Base-by-base conservation (phyloP, 2,797 vertebrate species). In the Cottoperca gobio region DNA sequence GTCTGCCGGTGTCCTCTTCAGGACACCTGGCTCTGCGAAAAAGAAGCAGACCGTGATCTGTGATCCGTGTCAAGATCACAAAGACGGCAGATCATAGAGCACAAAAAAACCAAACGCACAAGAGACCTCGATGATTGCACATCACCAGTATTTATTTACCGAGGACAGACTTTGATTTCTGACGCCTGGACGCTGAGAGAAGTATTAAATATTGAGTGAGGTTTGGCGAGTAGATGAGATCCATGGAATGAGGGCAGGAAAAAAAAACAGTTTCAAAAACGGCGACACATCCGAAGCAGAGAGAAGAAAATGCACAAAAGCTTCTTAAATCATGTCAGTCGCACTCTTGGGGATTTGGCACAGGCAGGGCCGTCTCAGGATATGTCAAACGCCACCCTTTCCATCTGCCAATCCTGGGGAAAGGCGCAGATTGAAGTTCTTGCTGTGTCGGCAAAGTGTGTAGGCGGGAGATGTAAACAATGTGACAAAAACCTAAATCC, bases 241-340 rank as follows among this genome's bases (percentile, higher is more conserved):
- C 88, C 78, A 70, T 76, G 69, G 70, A 91, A 91, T 75, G 78
- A 89, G 88, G 91, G 77, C 83, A 86, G 14, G 31, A 64, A 59
- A n/a, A 28, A 19, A 50, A 35, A 65, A 69, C 10, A 4, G 39
- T 61, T 70, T 88, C 81, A 89, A 86, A 90, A 91, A 86, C 90
- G 84, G 86, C 78, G 35, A 79, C 79, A 83, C 63, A 69, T 83
- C 73, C 62, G 43, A 71, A 75, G 84, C 61, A 21, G 61, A 76
- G 78, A 62, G 43, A 65, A 77, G 73, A 88, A 33, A 86, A 88
- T 46, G 82, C 82, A 84, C 85, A 85, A 89, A 90, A 87, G 89
- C 89, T 89, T 83, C 86, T 92, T 87, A 91, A 87, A 90, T 90
- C 81, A 81, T 60, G 87, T 88, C 90, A 87, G 91, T 83, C 84